Evolutionary conservation across 30 jellyfish, hydroid and myxozoan species (phyloP), one percentile per base, ranked within the genome.

Genomic region (Chrysaora quinquecirrha): DNA sequence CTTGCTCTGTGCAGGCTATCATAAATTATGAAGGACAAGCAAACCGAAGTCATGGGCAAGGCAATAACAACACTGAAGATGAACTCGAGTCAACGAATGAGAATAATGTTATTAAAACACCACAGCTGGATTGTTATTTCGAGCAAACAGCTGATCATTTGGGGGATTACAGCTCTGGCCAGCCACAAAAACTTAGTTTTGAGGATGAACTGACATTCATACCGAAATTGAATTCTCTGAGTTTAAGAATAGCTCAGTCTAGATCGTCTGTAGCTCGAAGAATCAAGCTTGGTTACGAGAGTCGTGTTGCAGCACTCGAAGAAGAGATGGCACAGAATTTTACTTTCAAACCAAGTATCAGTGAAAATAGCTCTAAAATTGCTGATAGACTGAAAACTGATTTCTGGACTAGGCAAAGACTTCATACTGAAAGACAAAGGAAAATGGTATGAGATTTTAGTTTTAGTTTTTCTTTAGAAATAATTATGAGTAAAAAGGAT

Each of bases 371-470:
- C 71, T 29, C 74, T 25, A 90, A 76, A 62, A 90, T 90, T 48
- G 97, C 91, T 1, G 93, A 80, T 71, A 90, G 90, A 56, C 48
- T 90, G 34, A 90, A 90, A 33, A 83, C 87, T 14, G 93, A 78
- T n/a, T 90, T 90, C 64, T 90, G 97, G 97, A 85, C 88, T 28
- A 78, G 97, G 71, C 97, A 90, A 62, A 48, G 64, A 34, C 80
- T 74, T 11, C 97, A 90, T 62, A 48, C 85, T 3, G 84, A 78
- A 46, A 82, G 58, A 68, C 97, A 90, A 52, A 83, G 81, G 33
- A 75, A 90, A 68, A 83, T 48, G 93, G 97, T 90, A 56, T 21
- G 94, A 18, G 1, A 43, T 25, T 34, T 9, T n/a, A n/a, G n/a
- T n/a, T n/a, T n/a, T n/a, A n/a, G n/a, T n/a, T n/a, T n/a, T n/a